Base-by-base conservation (phyloP, 2,113 vertebrate genomes). In the Pelecanoides urinatrix region DNA sequence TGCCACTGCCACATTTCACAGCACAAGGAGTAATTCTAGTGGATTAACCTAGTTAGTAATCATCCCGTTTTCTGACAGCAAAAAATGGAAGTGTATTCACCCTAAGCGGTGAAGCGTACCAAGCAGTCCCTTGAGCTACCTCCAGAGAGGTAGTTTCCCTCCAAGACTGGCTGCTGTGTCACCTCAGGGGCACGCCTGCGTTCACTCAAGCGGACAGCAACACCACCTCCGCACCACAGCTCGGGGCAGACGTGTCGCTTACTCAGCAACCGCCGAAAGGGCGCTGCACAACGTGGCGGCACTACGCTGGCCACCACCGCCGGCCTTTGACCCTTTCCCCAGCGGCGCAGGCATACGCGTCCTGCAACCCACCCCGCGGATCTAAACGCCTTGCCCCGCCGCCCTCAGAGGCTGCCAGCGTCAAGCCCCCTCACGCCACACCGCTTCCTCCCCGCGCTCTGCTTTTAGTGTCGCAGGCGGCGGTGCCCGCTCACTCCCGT, bases 301-400 rank as follows among this genome's bases (percentile, higher is more conserved):
- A 30, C 66, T n/a, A 6, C 65, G n/a, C 16, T 1, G 59, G 61
- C 86, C 56, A 2, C 10, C 53, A 4, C 55, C 8, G 21, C 47
- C 52, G 22, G 21, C 78, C 77, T 58, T 45, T 73, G 18, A 29
- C 77, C 45, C 40, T 4, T 23, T 36, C 7, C 8, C 9, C 7
- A 2, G 29, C 11, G 27, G 13, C 32, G 5, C 7, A 9, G 2
- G 8, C 21, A 2, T 14, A 1, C 9, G 6, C 5, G 16, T 3
- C 7, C 49, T 0, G 11, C 30, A 1, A 6, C 3, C 10, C 12
- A 2, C 3, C 7, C 16, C 17, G 8, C 9, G 12, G 32, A 0
- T 9, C 13, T 3, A n/a, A 16, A 8, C 40, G 38, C 47, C 16
- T 49, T 3, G 49, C 47, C 30, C 44, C 4, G 11, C 11, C 4